These are phyloP conservation scores for Pristionchus exspectatus DNA, from an alignment of 2,888 invertebrate species.

Conservation along the genomic window DNA sequence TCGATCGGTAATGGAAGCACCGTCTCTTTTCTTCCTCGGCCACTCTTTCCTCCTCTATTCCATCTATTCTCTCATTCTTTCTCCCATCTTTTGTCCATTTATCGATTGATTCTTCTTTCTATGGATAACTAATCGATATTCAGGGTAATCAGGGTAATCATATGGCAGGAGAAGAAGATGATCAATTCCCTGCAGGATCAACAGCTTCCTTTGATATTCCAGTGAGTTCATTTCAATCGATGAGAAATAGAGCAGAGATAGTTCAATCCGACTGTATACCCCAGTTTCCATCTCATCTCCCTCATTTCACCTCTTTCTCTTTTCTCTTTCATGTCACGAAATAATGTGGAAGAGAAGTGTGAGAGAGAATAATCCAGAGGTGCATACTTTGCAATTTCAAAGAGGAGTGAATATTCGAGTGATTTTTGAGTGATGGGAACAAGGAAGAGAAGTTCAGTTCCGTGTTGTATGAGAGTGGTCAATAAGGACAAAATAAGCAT, in stretches of 20 bases:
- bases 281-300: slow-evolving; percentile 49
- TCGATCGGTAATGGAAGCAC: slow-evolving; percentile 53
- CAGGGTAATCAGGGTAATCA: not conserved
- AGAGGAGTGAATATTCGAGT: not conserved
- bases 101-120: not conserved
- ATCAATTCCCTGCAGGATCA: slow-evolving; percentile 47
- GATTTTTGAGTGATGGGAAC: not conserved
- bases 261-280: slow-evolving; percentile 14
- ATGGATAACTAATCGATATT: slow-evolving; percentile 3
- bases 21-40: slow-evolving; percentile 37
- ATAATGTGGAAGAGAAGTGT: not conserved
- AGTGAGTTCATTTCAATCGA: slow-evolving; percentile 13
- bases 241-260: slow-evolving; percentile 9
- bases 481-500: no score
- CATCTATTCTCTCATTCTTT: not conserved
- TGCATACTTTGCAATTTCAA: not conserved
- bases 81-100: not conserved
- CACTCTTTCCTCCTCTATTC: slow-evolving; percentile 25
- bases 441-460: not conserved
- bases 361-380: not conserved
- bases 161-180: slow-evolving; percentile 42
- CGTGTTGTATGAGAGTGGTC: not conserved
- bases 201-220: slow-evolving; percentile 36
- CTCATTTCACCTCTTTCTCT: slow-evolving; percentile 35
- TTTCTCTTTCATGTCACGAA: slow-evolving; percentile 24